Conservation (phyloP, 2,888 invertebrate species). For the Lasioglossum marginatum region DNA sequence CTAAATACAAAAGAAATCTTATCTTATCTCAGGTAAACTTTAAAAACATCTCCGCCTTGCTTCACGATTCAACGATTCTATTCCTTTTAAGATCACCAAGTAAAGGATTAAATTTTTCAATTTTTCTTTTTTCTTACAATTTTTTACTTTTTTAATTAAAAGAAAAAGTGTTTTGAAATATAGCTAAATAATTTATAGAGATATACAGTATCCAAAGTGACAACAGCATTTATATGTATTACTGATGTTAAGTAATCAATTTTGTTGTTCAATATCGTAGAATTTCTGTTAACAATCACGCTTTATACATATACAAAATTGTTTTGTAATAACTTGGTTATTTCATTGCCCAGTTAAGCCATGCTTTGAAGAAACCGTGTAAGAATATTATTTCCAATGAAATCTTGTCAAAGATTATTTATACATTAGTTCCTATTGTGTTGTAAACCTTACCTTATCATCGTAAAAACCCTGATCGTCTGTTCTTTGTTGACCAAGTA, state of each 20-base stretch:
- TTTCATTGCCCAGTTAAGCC: not conserved
- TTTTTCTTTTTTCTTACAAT: not conserved
- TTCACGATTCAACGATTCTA: not conserved
- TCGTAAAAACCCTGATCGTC: conserved; percentile 97
- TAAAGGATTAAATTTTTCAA: conserved; percentile 38
- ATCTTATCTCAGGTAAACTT: too few relatives aligned
- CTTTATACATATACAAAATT: conserved; percentile 5
- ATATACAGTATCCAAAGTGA: not conserved
- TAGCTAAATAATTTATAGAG: not conserved
- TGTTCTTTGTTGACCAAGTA: conserved; percentile 97
- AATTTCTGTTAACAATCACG: conserved; percentile 4
- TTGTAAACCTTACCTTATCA: conserved; percentile 88
- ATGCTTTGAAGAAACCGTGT: conserved; percentile 14
- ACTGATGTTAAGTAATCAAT: not conserved
- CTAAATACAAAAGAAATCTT: too few relatives aligned
- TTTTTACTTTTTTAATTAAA: not conserved
- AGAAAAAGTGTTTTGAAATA: not conserved
- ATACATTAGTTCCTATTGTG: not conserved
- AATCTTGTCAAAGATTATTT: not conserved
- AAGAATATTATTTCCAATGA: conserved; percentile 10
- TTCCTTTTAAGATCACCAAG: conserved; percentile 15
- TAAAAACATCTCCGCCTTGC: too few relatives aligned
- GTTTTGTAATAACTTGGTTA: conserved; percentile 12
- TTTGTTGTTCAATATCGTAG: not conserved
- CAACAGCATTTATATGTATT: not conserved